Conservation (phyloP, 2,113 vertebrate species). For the Pelecanoides urinatrix region DNA sequence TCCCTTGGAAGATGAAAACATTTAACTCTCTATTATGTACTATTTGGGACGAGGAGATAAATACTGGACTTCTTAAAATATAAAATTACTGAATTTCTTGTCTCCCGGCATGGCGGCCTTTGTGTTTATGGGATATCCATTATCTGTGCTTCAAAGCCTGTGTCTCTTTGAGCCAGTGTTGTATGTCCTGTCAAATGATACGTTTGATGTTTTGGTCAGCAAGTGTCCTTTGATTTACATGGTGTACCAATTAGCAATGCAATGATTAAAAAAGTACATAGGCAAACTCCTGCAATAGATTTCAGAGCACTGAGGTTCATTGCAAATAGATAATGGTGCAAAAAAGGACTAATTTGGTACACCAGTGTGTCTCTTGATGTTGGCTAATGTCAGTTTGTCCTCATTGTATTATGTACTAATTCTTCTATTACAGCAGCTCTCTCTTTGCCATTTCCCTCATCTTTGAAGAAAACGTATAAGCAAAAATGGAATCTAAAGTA, state of each 20-base stretch:
- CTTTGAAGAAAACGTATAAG: neutral
- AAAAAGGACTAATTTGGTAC: neutral
- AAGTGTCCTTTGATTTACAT: rapidly evolving
- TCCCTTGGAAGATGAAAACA: neutral
- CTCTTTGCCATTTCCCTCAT: neutral
- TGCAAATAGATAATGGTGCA: neutral
- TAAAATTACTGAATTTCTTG: neutral
- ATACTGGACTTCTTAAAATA: neutral
- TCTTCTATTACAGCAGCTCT: neutral
- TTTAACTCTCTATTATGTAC: neutral
- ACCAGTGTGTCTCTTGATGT: neutral
- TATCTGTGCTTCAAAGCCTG: neutral
- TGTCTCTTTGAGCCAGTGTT: neutral
- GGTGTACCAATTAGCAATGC: neutral
- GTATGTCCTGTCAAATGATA: neutral
- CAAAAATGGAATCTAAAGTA: neutral
- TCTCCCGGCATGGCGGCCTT: neutral
- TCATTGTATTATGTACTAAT: neutral
- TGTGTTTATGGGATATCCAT: neutral
- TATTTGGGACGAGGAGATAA: neutral
- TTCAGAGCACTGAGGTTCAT: neutral
- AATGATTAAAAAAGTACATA: neutral
- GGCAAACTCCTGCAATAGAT: neutral
- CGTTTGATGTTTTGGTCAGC: neutral
- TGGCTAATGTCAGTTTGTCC: neutral